Evolutionary conservation across 2,888 invertebrate genomes (phyloP), one percentile per base, ranked within the genome.

Genomic region (Diaprepes abbreviatus): DNA sequence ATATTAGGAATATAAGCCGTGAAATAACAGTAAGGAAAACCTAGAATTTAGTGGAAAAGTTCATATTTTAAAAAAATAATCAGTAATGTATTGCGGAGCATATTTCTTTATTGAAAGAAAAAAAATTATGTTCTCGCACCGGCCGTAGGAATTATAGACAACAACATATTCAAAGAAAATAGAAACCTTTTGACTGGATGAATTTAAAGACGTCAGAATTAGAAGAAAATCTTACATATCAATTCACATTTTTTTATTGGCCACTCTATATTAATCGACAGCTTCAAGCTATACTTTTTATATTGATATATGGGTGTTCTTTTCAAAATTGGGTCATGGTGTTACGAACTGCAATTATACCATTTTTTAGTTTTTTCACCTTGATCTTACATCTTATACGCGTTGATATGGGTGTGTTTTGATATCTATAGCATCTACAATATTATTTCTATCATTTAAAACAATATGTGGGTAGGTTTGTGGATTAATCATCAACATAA

Each of bases 321-420:
- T 14, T 2, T 16, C 16, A 28, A 50, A 50, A 50, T 50, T 50
- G 48, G 48, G 48, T 50, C 48, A 50, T 50, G 48, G 48, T 50
- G 21, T 17, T 10, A 7, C 19, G 1, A 1, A 43, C 16, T 50
- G 48, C 48, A 50, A 50, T 50, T 50, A 50, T 50, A 50, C 28
- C 35, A 24, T 38, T 55, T 55, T 38, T 55, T 55, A 38, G 19
- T 55, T 35, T 17, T 36, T 55, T 38, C 28, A 38, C 55, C 55
- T 36, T 55, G 38, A 55, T 38, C 35, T 55, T 55, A 55, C 55
- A 35, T 55, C 38, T 55, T 9, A 36, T 19, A 19, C 3, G 36
- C 16, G 12, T 31, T 3, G 14, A 19, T n/a, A 54, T 55, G 48
- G 48, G 48, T 28, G 48, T 48, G 48, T 5, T 12, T 50, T 1